A percentile compares a stretch with the other conserved stretches of the same genome.
These are phyloP conservation scores for Cochlearius cochlearius DNA, from an alignment of 2,113 vertebrate genomes.

Conservation along the genomic window DNA sequence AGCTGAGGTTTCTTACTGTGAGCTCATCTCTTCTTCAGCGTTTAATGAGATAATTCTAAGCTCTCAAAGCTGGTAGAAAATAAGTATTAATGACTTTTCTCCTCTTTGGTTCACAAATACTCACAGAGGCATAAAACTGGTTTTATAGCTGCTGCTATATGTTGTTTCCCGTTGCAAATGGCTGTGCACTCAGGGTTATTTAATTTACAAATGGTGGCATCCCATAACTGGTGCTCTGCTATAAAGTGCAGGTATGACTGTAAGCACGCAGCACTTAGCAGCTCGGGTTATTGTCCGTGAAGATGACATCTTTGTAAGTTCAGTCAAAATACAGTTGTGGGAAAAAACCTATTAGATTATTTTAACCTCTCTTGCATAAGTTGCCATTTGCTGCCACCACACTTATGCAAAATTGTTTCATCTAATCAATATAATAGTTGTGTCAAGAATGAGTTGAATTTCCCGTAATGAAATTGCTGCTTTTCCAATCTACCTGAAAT, in stretches of 20 bases:
- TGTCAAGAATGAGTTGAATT: not conserved
- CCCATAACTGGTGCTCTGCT: not conserved
- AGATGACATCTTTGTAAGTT: not conserved
- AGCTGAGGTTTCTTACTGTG: not conserved
- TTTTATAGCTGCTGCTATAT: not conserved
- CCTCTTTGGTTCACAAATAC: not conserved
- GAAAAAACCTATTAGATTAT: not conserved
- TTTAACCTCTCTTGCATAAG: not conserved
- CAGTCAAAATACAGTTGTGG: not conserved
- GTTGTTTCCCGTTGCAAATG: not conserved
- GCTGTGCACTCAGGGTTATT: not conserved
- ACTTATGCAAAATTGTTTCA: not conserved
- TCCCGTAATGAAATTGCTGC: not conserved
- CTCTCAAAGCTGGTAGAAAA: not conserved
- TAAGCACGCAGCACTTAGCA: not conserved
- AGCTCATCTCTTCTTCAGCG: not conserved
- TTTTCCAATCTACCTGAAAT: not conserved
- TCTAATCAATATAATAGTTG: not conserved
- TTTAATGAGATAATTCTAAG: constrained; percentile 19
- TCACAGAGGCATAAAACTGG: not conserved
- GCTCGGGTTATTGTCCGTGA: not conserved
- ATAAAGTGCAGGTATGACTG: not conserved
- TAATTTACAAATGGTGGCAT: not conserved
- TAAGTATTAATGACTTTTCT: not conserved
- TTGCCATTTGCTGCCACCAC: not conserved